Evolutionary conservation across 2,888 invertebrate species (phyloP).

Genomic region (Heteromyza rotundicornis): DNA sequence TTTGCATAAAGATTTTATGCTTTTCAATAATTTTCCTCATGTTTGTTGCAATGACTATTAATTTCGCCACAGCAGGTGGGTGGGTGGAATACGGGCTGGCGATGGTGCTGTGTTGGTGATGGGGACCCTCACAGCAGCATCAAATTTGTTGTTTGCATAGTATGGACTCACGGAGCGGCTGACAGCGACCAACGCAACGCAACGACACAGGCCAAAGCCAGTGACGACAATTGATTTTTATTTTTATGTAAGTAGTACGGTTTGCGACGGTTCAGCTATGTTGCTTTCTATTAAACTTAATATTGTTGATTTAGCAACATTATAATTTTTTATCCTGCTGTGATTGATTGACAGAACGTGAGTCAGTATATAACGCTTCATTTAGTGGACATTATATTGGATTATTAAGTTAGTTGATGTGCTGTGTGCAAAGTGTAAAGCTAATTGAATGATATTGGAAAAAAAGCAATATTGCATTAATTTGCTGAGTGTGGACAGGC

Average conservation of each 20-base stretch:
- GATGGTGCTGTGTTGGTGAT: not conserved
- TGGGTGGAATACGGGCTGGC: not conserved
- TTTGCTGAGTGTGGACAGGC: too few relatives aligned
- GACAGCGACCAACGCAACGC: too few relatives aligned
- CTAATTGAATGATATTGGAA: too few relatives aligned
- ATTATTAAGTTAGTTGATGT: too few relatives aligned
- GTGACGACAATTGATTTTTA: too few relatives aligned
- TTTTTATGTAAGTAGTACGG: too few relatives aligned
- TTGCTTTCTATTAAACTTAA: not conserved
- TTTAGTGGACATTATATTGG: too few relatives aligned
- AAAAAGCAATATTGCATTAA: too few relatives aligned
- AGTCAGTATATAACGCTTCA: conserved; percentile 3
- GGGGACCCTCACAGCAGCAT: not conserved
- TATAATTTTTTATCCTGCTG: conserved; percentile 28
- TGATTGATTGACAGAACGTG: conserved; percentile 28
- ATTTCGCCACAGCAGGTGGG: conserved; percentile 38
- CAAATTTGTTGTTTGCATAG: not conserved
- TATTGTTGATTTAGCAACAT: conserved; percentile 12
- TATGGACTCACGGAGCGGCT: not conserved
- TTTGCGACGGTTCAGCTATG: too few relatives aligned
- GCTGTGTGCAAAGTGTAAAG: too few relatives aligned
- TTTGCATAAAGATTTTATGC: conserved; percentile 33
- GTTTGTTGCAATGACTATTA: conserved; percentile 34
- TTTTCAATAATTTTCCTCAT: conserved; percentile 13
- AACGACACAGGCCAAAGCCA: too few relatives aligned